These are phyloP conservation scores for Peromyscus maniculatus DNA, from an alignment of 2,113 vertebrate genomes.

Conservation along the genomic window DNA sequence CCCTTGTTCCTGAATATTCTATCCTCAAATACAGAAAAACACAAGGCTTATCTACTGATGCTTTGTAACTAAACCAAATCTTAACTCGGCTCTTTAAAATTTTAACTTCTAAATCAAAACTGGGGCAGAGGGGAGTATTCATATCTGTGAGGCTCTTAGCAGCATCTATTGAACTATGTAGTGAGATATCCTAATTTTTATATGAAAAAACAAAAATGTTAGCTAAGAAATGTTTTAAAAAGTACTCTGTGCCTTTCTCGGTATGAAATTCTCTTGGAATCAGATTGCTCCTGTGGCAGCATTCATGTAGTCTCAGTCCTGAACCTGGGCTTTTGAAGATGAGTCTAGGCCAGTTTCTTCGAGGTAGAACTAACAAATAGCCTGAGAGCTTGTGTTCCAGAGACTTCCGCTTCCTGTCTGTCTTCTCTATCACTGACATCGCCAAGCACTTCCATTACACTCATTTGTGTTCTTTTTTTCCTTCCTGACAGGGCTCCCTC, in stretches of 20 bases:
- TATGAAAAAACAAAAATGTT: constrained; percentile 1
- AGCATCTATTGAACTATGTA: not conserved
- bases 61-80: not conserved
- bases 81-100: not conserved
- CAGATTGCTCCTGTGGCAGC: not conserved
- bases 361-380: not conserved
- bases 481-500: not conserved
- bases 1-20: not conserved
- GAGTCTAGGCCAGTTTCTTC: not conserved
- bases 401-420: not conserved
- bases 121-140: not conserved
- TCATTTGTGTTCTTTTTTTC: not conserved
- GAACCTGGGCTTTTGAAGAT: not conserved
- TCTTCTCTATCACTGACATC: not conserved
- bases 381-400: not conserved
- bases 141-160: not conserved
- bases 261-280: not conserved
- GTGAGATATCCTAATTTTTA: constrained; percentile 40
- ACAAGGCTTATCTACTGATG: not conserved
- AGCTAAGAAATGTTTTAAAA: not conserved
- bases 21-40: constrained; percentile 7
- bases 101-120: constrained; percentile 21
- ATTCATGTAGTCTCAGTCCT: not conserved
- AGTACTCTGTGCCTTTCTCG: not conserved
- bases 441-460: not conserved